Percentiles rank a stretch among this genome's conserved stretches.
phyloP scores from a whole-genome alignment of 2,113 vertebrate genomes.

The Capreolus pygargus region DNA sequence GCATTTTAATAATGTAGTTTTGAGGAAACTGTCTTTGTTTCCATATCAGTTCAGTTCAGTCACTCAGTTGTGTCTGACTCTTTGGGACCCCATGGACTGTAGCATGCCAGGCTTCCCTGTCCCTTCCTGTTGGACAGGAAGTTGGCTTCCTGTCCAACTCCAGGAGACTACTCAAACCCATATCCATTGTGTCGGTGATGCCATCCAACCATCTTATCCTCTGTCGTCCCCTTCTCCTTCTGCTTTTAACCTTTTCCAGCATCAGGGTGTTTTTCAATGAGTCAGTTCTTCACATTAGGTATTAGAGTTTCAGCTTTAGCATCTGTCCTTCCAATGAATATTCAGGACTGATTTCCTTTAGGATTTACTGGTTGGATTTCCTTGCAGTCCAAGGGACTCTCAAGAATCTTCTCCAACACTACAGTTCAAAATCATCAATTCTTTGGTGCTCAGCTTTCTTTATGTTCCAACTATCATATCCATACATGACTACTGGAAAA shows the following conservation, averaged over 20 bases:
- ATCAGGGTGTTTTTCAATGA: background rate
- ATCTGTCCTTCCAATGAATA: background rate
- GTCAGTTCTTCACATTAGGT: accelerated
- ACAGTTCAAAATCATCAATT: background rate
- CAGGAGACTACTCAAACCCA: background rate
- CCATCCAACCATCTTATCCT: background rate
- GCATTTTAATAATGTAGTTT: background rate
- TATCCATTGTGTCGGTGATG: background rate
- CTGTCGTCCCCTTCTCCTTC: background rate
- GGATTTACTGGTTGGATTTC: background rate
- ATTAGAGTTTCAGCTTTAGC: background rate
- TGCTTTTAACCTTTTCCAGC: background rate
- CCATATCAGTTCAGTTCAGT: background rate
- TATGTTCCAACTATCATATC: background rate
- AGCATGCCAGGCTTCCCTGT: background rate
- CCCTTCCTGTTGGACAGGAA: too few relatives aligned
- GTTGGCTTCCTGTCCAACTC: too few relatives aligned
- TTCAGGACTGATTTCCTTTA: background rate
- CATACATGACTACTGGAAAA: background rate
- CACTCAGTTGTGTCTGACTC: accelerated
- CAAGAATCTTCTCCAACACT: background rate
- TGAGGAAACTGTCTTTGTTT: background rate
- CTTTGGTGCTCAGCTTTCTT: background rate
- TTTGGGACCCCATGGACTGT: accelerated
- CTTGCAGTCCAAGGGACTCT: background rate